phyloP scores from a whole-genome alignment of 1,140 invertebrate species.

The Cydia amplana region DNA sequence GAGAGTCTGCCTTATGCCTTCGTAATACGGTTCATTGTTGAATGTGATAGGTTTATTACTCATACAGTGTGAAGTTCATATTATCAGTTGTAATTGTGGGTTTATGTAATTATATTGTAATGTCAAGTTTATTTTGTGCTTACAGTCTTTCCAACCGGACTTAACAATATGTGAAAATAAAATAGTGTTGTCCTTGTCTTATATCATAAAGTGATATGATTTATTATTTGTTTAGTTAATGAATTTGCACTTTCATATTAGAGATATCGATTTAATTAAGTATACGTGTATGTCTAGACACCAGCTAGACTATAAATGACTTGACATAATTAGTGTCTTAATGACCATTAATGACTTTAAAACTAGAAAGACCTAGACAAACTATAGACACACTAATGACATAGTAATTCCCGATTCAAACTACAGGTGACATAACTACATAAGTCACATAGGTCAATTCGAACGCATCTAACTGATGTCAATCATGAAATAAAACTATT shows the following conservation, averaged over 20 bases:
- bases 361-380: background rate
- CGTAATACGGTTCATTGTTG: no score
- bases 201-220: background rate
- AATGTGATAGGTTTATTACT: background rate
- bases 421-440: no score
- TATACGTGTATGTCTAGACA: no score
- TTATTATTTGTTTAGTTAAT: no score
- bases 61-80: background rate
- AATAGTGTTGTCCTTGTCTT: background rate
- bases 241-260: no score
- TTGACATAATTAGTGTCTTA: no score
- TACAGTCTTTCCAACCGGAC: slow-evolving; percentile 13
- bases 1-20: background rate
- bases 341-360: background rate
- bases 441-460: no score
- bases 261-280: no score
- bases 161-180: background rate
- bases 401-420: background rate
- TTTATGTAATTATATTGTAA: slow-evolving; percentile 14
- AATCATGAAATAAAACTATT: no score
- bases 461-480: no score
- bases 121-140: slow-evolving; percentile 25
- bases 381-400: background rate
- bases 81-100: slow-evolving; percentile 18
- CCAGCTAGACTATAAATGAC: no score